phyloP scores from a whole-genome alignment of 2,113 vertebrate genomes.

The Paralichthys olivaceus region DNA sequence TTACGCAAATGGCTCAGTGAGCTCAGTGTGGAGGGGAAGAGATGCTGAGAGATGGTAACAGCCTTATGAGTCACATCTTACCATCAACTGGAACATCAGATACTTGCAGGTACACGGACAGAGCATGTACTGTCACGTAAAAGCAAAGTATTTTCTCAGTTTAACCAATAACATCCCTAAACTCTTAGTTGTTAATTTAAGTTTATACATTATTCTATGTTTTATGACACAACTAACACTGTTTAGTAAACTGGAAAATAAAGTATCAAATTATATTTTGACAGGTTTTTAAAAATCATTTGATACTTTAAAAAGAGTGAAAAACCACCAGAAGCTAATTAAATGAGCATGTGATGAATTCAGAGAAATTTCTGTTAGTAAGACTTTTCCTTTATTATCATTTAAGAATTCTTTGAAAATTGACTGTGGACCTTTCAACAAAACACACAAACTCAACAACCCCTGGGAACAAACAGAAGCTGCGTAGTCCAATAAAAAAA shows the following conservation, averaged over 20 bases:
- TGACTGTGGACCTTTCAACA: background rate
- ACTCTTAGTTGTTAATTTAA: background rate
- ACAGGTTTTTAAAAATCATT: background rate
- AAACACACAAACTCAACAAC: background rate
- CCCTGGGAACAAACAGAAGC: background rate
- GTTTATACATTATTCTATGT: background rate
- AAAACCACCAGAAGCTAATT: no score
- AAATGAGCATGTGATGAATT: no score
- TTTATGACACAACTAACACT: background rate
- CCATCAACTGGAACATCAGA: constrained; percentile 27
- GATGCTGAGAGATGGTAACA: constrained; percentile 5
- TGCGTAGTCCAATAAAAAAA: constrained; percentile 23
- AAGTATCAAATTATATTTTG: background rate
- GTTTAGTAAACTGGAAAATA: background rate
- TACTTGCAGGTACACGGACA: background rate
- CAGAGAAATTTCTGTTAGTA: background rate
- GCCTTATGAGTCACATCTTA: constrained; percentile 32
- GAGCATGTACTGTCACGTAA: background rate
- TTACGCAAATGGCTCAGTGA: constrained; percentile 32
- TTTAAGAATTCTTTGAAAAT: no score
- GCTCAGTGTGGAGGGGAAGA: constrained; percentile 5
- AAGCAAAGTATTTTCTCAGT: background rate
- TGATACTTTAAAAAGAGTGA: background rate
- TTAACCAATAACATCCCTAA: background rate
- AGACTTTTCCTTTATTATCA: background rate